These are phyloP conservation scores for Acipenser ruthenus DNA, from an alignment of 2,797 vertebrate species.

Conservation along the genomic window DNA sequence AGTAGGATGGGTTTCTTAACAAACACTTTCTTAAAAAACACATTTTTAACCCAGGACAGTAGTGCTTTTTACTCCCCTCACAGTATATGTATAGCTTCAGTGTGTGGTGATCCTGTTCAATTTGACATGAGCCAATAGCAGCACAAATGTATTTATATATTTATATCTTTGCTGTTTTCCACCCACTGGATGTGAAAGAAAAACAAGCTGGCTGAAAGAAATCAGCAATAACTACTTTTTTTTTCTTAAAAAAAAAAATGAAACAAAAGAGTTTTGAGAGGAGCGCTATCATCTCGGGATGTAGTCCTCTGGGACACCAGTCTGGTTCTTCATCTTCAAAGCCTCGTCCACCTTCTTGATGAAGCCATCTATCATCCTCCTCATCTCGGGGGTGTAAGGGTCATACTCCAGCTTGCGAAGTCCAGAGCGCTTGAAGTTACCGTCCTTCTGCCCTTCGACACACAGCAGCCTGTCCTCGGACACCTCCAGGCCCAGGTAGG, in stretches of 20 bases:
- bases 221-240: conserved; percentile 18
- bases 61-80: too few species aligned
- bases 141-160: conserved; percentile 15
- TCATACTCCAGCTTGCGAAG: conserved; percentile 87
- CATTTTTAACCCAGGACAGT: too few species aligned
- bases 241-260: background rate
- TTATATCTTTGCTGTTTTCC: conserved; percentile 17
- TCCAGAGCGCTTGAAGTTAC: conserved; percentile 92
- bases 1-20: too few species aligned
- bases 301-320: conserved; percentile 83
- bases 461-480: conserved; percentile 88
- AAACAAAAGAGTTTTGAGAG: background rate
- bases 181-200: conserved; percentile 23
- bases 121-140: too few species aligned
- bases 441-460: conserved; percentile 90
- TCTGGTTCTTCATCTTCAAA: conserved; percentile 72
- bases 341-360: conserved; percentile 78
- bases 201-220: conserved; percentile 25
- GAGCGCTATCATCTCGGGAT: conserved; percentile 78
- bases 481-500: conserved; percentile 69
- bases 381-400: conserved; percentile 86
- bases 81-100: too few species aligned
- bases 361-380: conserved; percentile 64
- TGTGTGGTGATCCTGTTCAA: too few species aligned
- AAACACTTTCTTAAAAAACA: too few species aligned